Evolutionary conservation across 2,888 invertebrate genomes (phyloP), one percentile per base, ranked within the genome.

Genomic region (Lithophane semibrunnea): DNA sequence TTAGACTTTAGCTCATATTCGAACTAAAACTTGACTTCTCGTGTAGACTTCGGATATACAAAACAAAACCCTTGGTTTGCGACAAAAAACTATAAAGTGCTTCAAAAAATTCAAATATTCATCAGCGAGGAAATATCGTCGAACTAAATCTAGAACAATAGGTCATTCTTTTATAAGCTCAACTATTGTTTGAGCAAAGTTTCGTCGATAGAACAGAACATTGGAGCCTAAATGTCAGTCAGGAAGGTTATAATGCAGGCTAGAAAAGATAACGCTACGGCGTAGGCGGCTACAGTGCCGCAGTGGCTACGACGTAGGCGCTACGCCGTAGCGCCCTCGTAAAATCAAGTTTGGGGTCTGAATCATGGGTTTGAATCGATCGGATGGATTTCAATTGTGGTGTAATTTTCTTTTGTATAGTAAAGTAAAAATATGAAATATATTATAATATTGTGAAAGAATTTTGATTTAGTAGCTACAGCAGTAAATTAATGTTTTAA

Each of bases 271-370:
- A 73, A 65, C 49, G 80, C 89, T 90, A 87, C 89, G 84, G 44
- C 86, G 90, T 90, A 90, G 88, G 68, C 77, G 76, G 24, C 86
- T 82, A 86, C 24, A 70, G 52, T 64, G 75, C 71, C 77, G 71
- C 69, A 72, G 66, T 74, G 37, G 65, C 84, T 85, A 85, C 86
- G 86, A 24, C 86, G 88, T 86, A 88, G 89, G 42, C n/a, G 73
- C 88, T 88, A 89, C 89, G 84, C 13, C 85, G 85, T 87, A 87
- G 84, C 73, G 54, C 65, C 67, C 74, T 71, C 47, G 37, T 67
- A 54, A 73, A 60, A 71, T 68, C 56, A 60, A 68, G 54, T 73
- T 44, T n/a, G 47, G 12, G 77, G 71, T 73, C 61, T 73, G 78
- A 75, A 47, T 69, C 52, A 69, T 42, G 21, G 69, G 61, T 73